Evolutionary conservation across 2,888 invertebrate genomes (phyloP), one percentile per base, ranked within the genome.

Genomic region (Dione vanillae): DNA sequence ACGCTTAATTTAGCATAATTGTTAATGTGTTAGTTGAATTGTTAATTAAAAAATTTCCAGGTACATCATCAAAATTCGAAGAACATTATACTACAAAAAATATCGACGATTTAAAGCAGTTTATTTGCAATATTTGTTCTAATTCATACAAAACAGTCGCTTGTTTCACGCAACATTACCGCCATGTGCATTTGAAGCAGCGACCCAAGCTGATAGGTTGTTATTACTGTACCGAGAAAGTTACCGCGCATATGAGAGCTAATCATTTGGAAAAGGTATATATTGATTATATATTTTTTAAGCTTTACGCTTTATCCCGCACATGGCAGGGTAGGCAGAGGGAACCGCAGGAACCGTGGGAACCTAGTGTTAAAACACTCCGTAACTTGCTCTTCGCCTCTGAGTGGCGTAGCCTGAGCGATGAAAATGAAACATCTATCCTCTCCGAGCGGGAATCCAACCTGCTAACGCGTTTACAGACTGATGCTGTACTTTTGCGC

Each of bases 131-230:
- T 49, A 52, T 74, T 0, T 89, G 89, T 73, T 72, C 76, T 0
- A 83, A 81, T 49, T 64, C 69, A 0, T 89, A 83, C 77, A 78
- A 80, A 0, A 83, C 82, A 2, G 82, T 83, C 27, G 83, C 85
- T 0, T 78, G 83, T 2, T 82, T 89, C 27, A 85, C 84, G 0
- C 87, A 88, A 56, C 89, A 89, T 72, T 85, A 86, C 72, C 75
- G 85, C 2, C 84, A 82, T 62, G 85, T 88, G 0, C 89, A 89
- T 47, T 74, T 87, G 8, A 85, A 88, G 67, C 77, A 78, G 7
- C 78, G 86, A 0, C 85, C 85, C 0, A 78, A 78, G 40, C 76
- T 81, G 0, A 74, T 85, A 0, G 82, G 85, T 45, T 89, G 89
- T 59, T 82, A 82, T 1, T 78, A 83, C 20, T 89, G 89, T 67